Conservation (phyloP, 2,113 vertebrate genomes). For the Silurus meridionalis region DNA sequence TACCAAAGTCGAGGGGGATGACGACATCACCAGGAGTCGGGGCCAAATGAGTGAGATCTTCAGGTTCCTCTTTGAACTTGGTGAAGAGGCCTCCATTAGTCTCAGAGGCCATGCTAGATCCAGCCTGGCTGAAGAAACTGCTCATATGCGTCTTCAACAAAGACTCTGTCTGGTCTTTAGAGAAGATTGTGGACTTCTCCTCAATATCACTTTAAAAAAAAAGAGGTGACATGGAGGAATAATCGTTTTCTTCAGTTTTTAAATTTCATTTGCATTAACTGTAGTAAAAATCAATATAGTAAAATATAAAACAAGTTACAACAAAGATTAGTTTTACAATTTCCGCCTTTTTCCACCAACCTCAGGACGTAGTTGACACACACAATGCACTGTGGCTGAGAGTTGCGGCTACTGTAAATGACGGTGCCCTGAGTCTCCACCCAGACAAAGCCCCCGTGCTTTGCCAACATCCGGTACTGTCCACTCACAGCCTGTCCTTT, state of each 20-base stretch:
- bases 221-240: neutral
- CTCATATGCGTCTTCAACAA: slow-evolving; percentile 86
- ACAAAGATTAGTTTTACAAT: neutral
- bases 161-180: slow-evolving; percentile 92
- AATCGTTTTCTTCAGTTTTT: neutral
- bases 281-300: neutral
- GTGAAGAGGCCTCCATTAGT: slow-evolving; percentile 80
- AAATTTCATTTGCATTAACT: neutral
- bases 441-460: slow-evolving; percentile 95
- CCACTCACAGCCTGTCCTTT: slow-evolving; percentile 92
- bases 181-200: slow-evolving; percentile 88
- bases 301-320: neutral
- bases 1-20: slow-evolving; percentile 90
- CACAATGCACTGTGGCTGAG: slow-evolving; percentile 96
- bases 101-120: slow-evolving; percentile 61
- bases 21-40: slow-evolving; percentile 90
- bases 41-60: slow-evolving; percentile 90
- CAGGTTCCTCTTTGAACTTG: slow-evolving; percentile 94
- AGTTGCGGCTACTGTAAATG: slow-evolving; percentile 96
- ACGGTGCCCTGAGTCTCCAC: slow-evolving; percentile 94
- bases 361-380: slow-evolving; percentile 96
- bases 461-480: slow-evolving; percentile 95
- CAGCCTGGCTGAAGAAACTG: slow-evolving; percentile 69
- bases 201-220: slow-evolving; percentile 82
- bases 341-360: slow-evolving; percentile 64